Base-by-base conservation (phyloP, 2,113 vertebrate genomes). In the Prietella phreatophila region DNA sequence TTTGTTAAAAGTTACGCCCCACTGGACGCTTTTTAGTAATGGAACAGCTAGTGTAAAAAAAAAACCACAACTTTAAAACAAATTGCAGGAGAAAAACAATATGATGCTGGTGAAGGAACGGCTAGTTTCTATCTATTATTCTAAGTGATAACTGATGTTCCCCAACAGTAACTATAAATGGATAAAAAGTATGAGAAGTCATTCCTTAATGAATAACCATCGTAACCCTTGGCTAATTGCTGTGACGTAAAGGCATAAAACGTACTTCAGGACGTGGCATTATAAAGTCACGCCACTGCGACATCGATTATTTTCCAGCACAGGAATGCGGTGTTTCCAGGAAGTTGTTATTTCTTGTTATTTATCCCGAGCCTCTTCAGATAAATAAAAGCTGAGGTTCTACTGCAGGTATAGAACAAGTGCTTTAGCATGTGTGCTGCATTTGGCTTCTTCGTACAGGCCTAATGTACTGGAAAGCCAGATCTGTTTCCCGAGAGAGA, bases 401-500 rank as follows among this genome's bases (percentile, higher is more conserved):
- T 92, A 93, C 47, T 87, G 91, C 91, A 94, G 92, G 93, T 90
- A 85, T 76, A 88, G 91, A 89, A 84, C 91, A 93, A 94, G 86
- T 86, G 92, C 92, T 96, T 96, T 96, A 93, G 96, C 95, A 96
- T 96, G 96, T 95, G 94, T 89, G 91, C 89, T 92, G 93, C 94
- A 93, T 85, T 73, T 95, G 94, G 91, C 91, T 93, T 94, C 96
- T 96, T 95, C 95, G 96, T 96, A 96, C 94, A 95, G 93, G 95
- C 93, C 96, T 96, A 97, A 97, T 97, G 96, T 97, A 96, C 96
- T 96, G 97, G 97, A 97, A 97, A 97, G 94, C 91, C 96, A 96
- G 96, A 69, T 84, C 3, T 36, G 27, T 53, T 71, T 69, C n/a
- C 42, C n/a, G 79, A 61, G 82, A 90, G 88, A 58, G 85, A 69